phyloP scores from a whole-genome alignment of 2,797 vertebrate genomes.

The Chelmon rostratus region DNA sequence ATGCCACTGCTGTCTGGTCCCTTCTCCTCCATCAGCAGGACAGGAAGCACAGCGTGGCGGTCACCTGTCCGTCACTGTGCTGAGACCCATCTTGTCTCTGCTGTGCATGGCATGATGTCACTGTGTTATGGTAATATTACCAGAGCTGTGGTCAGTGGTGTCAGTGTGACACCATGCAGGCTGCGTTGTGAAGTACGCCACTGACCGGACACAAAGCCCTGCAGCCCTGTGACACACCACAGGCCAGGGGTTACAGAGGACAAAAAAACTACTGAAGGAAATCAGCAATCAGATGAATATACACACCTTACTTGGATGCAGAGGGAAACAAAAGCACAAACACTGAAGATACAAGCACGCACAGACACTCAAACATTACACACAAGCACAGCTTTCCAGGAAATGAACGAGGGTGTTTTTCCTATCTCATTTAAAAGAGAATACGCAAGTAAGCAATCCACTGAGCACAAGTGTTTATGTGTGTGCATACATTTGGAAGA shows the following conservation, averaged over 20 bases:
- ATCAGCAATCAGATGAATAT: conserved; percentile 22
- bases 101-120: conserved; percentile 6
- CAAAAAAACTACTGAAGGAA: conserved; percentile 47
- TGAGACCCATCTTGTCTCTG: neutral
- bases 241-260: conserved; percentile 22
- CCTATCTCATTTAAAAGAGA: conserved; percentile 6
- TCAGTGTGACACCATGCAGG: conserved; percentile 47
- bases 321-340: neutral
- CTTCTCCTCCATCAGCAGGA: neutral
- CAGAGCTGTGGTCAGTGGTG: conserved; percentile 15
- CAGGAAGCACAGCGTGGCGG: conserved; percentile 5
- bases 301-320: conserved; percentile 25
- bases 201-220: conserved; percentile 48
- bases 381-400: conserved; percentile 9
- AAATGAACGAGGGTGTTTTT: conserved; percentile 4
- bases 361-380: neutral
- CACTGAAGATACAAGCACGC: neutral
- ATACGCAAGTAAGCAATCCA: neutral
- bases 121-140: conserved; percentile 30
- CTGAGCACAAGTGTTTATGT: conserved; percentile 1
- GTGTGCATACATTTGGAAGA: conserved; percentile 13
- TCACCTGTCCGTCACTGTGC: neutral
- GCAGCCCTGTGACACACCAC: conserved; percentile 27
- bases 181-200: conserved; percentile 38
- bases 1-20: conserved; percentile 9